These are phyloP conservation scores for Gorilla gorilla DNA, from an alignment of 2,113 vertebrate genomes.

Conservation along the genomic window DNA sequence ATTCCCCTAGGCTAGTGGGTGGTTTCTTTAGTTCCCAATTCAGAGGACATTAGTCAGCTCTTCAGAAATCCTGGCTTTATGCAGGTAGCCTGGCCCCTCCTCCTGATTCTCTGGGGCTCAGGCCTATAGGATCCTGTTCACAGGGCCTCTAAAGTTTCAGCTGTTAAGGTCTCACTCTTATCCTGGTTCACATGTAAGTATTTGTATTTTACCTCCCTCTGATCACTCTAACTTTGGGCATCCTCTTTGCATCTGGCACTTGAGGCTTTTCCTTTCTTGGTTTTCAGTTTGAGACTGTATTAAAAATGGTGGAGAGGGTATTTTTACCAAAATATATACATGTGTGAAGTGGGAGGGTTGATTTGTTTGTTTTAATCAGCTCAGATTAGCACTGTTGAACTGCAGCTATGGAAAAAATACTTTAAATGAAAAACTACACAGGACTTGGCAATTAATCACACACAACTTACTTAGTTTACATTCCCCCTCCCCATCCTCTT, in stretches of 20 bases:
- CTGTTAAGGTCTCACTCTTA: neutral
- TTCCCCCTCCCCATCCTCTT: no score
- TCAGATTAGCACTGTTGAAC: neutral
- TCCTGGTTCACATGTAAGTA: neutral
- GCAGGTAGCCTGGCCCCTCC: neutral
- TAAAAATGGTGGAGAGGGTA: neutral
- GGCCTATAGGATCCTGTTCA: fast-evolving
- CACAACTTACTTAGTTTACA: neutral
- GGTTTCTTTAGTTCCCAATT: neutral
- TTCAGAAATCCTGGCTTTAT: neutral
- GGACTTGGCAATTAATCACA: neutral
- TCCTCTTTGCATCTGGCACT: neutral
- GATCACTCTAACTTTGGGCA: neutral
- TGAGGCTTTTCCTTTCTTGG: neutral
- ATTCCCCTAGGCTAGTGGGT: neutral
- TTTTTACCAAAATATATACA: neutral
- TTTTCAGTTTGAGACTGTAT: neutral
- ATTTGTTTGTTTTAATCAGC: neutral
- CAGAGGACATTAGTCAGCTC: neutral
- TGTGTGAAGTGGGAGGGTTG: neutral
- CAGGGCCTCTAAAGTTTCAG: neutral
- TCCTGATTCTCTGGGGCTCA: neutral
- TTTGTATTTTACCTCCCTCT: neutral
- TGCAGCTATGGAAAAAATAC: neutral
- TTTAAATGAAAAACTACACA: neutral